Evolutionary conservation across 35 echinoderm and acorn worm species (phyloP), one percentile per base, ranked within the genome.

Genomic region (Diadema setosum): DNA sequence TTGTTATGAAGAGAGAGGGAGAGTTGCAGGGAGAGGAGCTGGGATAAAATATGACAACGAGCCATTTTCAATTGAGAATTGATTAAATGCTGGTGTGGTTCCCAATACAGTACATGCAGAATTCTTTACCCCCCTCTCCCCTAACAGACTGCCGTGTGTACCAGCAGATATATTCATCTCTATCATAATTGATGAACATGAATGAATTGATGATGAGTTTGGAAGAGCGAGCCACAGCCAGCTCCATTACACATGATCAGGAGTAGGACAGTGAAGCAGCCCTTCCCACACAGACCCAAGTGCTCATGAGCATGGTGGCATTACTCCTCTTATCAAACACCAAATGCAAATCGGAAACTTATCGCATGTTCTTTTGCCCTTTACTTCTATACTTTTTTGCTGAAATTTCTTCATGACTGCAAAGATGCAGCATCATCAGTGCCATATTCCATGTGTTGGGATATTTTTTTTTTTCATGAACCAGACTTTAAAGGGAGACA

Each of bases 131-230:
- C 37, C 63, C 37, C 8, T 7, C 63, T 34, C 63, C 14, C 37
- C 63, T 67, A 67, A 34, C 63, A 33, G 63, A 34, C 63, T 67
- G 63, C 63, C 30, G 63, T 67, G 63, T 67, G 63, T 67, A 67
- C 63, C 63, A 67, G 63, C 63, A 67, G 30, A 67, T 67, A 67
- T 67, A n/a, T 67, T 67, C 63, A 33, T 67, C 63, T 67, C 63
- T 34, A 67, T 67, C 27, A 67, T 67, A 67, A 67, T 67, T 67
- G 63, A 67, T 67, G 63, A 67, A 67, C 63, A 67, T 67, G 63
- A 67, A 67, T 67, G 63, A 67, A 67, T 67, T 67, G 63, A 67
- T 67, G 63, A 67, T 67, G 63, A 67, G 63, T 33, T 67, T 67
- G 27, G 37, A 67, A 67, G 57, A 60, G 63, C 37, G 63, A 26